These are phyloP conservation scores for Rhabditophanes sp. DNA, from an alignment of 2,888 invertebrate species.

Conservation along the genomic window DNA sequence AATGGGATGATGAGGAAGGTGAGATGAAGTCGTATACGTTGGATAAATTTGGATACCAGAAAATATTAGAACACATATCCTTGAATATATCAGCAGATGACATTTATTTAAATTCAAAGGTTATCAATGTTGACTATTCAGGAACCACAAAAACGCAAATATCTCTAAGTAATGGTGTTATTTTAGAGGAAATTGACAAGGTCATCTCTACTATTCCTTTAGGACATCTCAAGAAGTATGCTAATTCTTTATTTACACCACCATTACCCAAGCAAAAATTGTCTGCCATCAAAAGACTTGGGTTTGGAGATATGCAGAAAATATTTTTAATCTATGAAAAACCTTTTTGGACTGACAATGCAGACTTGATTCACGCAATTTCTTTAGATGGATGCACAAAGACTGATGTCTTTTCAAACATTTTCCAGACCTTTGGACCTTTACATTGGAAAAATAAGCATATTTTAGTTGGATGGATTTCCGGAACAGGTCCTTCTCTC, in stretches of 20 bases:
- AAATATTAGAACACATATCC: conserved; percentile 22
- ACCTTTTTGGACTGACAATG: conserved; percentile 28
- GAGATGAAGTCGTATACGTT: conserved; percentile 27
- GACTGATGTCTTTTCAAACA: conserved; percentile 11
- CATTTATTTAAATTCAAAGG: conserved; percentile 21
- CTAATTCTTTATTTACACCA: conserved; percentile 17
- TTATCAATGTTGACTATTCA: conserved; percentile 21
- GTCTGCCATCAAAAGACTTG: conserved; percentile 25
- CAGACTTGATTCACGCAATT: conserved; percentile 21
- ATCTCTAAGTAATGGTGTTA: too few relatives aligned
- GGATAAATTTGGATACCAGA: conserved; percentile 23
- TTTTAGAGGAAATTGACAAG: conserved; percentile 20
- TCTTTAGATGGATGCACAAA: conserved; percentile 18
- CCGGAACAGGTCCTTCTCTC: conserved; percentile 26
- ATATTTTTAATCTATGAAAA: conserved; percentile 30
- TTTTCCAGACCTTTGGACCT: too few relatives aligned
- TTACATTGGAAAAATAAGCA: too few relatives aligned
- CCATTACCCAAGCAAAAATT: conserved; percentile 20
- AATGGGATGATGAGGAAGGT: conserved; percentile 31
- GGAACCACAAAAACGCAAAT: too few relatives aligned
- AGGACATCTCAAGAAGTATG: conserved; percentile 30
- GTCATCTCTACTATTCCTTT: conserved; percentile 32
- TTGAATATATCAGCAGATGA: conserved; percentile 10
- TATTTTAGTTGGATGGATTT: conserved; percentile 30
- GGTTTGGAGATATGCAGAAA: conserved; percentile 30